phyloP scores from a whole-genome alignment of 1,140 invertebrate species.

The Neelides sp. region DNA sequence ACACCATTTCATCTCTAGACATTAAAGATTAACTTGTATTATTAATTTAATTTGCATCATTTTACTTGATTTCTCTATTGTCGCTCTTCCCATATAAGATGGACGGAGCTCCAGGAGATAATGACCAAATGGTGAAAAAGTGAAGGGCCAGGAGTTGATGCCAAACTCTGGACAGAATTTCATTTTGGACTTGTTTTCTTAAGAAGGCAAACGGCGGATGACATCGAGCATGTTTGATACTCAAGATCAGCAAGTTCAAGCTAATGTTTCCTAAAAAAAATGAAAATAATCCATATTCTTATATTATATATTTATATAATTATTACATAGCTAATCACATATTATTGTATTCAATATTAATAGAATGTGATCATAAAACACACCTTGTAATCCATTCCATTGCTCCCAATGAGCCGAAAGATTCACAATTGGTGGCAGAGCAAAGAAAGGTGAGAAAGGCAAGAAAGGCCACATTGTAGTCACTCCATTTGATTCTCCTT shows the following conservation, averaged over 20 bases:
- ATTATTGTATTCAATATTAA: not conserved
- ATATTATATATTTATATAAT: no score
- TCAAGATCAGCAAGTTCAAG: conserved; percentile 25
- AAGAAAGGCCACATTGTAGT: conserved; percentile 14
- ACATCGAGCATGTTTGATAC: conserved; percentile 21
- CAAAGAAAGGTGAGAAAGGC: conserved; percentile 1
- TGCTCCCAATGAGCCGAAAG: conserved; percentile 24
- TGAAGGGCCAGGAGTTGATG: conserved; percentile 25
- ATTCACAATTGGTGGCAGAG: no score
- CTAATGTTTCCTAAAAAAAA: conserved; percentile 20
- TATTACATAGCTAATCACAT: no score
- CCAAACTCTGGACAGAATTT: conserved; percentile 15
- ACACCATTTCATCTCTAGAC: not conserved
- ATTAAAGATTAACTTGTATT: no score
- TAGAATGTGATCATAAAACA: not conserved
- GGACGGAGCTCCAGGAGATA: conserved; percentile 3
- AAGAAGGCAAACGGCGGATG: conserved; percentile 25
- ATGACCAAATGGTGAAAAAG: conserved; percentile 16
- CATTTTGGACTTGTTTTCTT: conserved; percentile 10
- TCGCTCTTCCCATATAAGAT: conserved; percentile 2
- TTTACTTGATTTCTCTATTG: no score
- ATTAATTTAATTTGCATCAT: no score
- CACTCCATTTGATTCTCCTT: no score
- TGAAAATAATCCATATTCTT: no score
- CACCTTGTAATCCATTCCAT: conserved; percentile 17